These are phyloP conservation scores for Andrena chrysosceles DNA, from an alignment of 2,888 invertebrate genomes.

Conservation along the genomic window DNA sequence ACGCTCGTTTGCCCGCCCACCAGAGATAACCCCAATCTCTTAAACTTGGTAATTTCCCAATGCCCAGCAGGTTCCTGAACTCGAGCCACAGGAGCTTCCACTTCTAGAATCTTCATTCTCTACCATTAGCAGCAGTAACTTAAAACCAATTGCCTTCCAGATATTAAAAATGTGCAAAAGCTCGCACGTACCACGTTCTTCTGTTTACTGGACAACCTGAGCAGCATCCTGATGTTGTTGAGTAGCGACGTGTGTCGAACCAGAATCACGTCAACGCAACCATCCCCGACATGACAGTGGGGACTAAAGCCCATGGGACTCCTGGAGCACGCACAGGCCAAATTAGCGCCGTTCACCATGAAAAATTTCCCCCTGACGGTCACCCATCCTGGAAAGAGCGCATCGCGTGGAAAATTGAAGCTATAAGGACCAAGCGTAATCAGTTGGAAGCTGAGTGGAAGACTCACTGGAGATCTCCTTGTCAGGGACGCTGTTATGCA, in stretches of 20 bases:
- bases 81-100: too few relatives aligned
- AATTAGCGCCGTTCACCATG: slow-evolving; percentile 92
- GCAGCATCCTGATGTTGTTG: slow-evolving; percentile 90
- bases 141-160: too few relatives aligned
- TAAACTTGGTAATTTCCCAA: too few relatives aligned
- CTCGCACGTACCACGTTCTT: slow-evolving; percentile 87
- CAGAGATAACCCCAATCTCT: too few relatives aligned
- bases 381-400: slow-evolving; percentile 85
- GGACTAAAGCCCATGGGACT: slow-evolving; percentile 92
- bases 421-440: too few relatives aligned
- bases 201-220: slow-evolving; percentile 88
- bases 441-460: not conserved
- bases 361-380: slow-evolving; percentile 90
- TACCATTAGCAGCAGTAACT: too few relatives aligned
- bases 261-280: slow-evolving; percentile 91
- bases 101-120: too few relatives aligned
- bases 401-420: not conserved
- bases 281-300: slow-evolving; percentile 92
- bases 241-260: slow-evolving; percentile 90
- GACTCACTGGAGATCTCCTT: slow-evolving; percentile 80
- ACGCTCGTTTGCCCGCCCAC: too few relatives aligned
- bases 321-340: slow-evolving; percentile 91
- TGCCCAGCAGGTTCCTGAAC: too few relatives aligned
- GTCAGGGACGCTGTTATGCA: slow-evolving; percentile 75
- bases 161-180: not conserved